A percentile compares a stretch with the other conserved stretches of the same genome.
phyloP scores from a whole-genome alignment of 2,113 vertebrate genomes.

The Zosterops japonicus region DNA sequence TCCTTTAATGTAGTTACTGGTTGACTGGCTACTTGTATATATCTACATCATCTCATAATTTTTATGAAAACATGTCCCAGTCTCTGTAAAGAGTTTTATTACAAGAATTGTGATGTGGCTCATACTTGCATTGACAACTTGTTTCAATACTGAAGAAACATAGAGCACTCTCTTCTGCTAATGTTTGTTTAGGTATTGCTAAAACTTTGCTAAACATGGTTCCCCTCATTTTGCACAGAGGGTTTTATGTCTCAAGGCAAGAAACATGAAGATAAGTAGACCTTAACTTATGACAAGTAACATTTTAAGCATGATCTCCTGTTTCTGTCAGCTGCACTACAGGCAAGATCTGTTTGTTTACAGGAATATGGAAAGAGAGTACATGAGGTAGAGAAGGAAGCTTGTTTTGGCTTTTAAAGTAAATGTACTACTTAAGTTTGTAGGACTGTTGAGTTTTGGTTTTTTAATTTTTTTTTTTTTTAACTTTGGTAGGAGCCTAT shows the following conservation, averaged over 20 bases:
- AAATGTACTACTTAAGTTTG: not conserved
- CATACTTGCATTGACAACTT: not conserved
- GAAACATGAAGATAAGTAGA: not conserved
- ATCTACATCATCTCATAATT: not conserved
- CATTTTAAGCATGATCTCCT: not conserved
- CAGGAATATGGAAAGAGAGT: not conserved
- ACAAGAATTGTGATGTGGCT: not conserved
- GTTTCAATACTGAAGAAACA: not conserved
- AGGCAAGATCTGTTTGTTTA: not conserved
- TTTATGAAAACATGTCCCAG: not conserved
- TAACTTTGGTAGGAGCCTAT: not conserved
- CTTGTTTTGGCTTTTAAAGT: conserved; percentile 12
- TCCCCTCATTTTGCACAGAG: not conserved
- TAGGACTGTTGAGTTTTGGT: not conserved
- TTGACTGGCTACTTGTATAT: not conserved
- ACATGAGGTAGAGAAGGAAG: not conserved
- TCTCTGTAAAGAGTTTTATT: not conserved
- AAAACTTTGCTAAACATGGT: not conserved
- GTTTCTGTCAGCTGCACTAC: not conserved
- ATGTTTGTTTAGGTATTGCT: not conserved
- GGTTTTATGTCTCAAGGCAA: not conserved
- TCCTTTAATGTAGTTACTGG: not conserved
- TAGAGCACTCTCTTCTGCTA: not conserved
- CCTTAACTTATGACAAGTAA: not conserved
- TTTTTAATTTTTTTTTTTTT: not conserved